Evolutionary conservation across 2,797 vertebrate species (phyloP).

Genomic region (Pterois miles): DNA sequence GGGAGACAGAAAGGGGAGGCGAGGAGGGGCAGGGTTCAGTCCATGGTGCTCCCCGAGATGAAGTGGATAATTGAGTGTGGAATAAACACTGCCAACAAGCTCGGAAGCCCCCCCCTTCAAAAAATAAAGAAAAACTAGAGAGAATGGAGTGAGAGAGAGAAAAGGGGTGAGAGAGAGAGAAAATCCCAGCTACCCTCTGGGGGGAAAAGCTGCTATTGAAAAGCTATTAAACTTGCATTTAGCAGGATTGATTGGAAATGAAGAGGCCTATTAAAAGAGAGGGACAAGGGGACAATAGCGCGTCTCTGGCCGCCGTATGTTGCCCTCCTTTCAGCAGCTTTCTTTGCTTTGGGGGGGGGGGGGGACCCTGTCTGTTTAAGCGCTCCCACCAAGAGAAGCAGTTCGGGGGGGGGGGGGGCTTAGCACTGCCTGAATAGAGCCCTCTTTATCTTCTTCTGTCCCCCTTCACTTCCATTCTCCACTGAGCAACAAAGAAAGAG

Average conservation of each 20-base stretch:
- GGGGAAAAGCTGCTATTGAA: slow-evolving; percentile 86
- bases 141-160: slow-evolving; percentile 61
- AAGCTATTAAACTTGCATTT: slow-evolving; percentile 91
- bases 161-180: slow-evolving; percentile 69
- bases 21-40: slow-evolving; percentile 55
- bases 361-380: slow-evolving; percentile 84
- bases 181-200: slow-evolving; percentile 82
- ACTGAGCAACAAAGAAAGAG: slow-evolving; percentile 81
- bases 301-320: slow-evolving; percentile 87
- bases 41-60: slow-evolving; percentile 73
- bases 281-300: slow-evolving; percentile 86
- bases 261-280: slow-evolving; percentile 88
- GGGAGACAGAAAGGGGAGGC: slow-evolving; percentile 29
- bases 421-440: slow-evolving; percentile 81
- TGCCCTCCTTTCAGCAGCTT: slow-evolving; percentile 83
- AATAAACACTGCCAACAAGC: slow-evolving; percentile 83
- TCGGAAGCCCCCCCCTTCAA: slow-evolving; percentile 64
- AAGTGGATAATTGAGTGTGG: slow-evolving; percentile 87
- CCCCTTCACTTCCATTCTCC: slow-evolving; percentile 80
- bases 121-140: slow-evolving; percentile 58
- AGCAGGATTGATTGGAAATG: slow-evolving; percentile 90
- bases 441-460: slow-evolving; percentile 81
- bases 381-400: slow-evolving; percentile 81
- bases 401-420: slow-evolving; percentile 71
- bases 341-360: slow-evolving; percentile 60